Percentiles rank a stretch among this genome's conserved stretches.
phyloP scores from a whole-genome alignment of 2,113 vertebrate genomes.

The Loxodonta africana region DNA sequence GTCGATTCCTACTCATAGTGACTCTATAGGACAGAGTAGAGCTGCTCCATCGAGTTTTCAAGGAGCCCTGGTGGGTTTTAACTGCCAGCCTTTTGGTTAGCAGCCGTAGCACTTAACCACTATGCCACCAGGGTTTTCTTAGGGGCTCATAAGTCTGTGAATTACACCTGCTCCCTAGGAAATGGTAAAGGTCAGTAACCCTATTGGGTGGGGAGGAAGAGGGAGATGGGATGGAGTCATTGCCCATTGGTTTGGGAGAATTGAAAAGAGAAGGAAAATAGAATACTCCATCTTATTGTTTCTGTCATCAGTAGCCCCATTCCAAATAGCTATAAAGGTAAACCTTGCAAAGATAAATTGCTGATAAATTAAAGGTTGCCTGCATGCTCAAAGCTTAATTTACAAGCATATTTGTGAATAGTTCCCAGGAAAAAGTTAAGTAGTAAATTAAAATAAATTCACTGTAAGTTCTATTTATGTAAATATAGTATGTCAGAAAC shows the following conservation, averaged over 20 bases:
- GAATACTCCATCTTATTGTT: background rate
- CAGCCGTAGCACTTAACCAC: background rate
- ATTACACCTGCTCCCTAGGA: constrained; percentile 6
- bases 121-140: background rate
- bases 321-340: constrained; percentile 42
- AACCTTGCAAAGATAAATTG: constrained; percentile 55
- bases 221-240: background rate
- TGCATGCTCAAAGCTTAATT: constrained; percentile 54
- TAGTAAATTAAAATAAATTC: constrained; percentile 69
- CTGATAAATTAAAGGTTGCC: constrained; percentile 37
- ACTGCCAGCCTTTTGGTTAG: background rate
- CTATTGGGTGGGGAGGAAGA: background rate
- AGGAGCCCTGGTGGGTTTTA: background rate
- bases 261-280: constrained; percentile 44
- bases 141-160: background rate
- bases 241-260: constrained; percentile 22
- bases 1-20: too few species aligned
- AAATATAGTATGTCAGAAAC: constrained; percentile 21
- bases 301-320: background rate
- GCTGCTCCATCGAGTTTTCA: too few species aligned
- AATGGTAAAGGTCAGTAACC: constrained; percentile 45
- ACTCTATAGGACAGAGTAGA: too few species aligned
- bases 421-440: constrained; percentile 46
- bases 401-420: constrained; percentile 64
- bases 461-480: constrained; percentile 1